Percentiles rank a stretch among this genome's conserved stretches.
These are phyloP conservation scores for Dinomys branickii DNA, from an alignment of 2,113 vertebrate species.

Conservation along the genomic window DNA sequence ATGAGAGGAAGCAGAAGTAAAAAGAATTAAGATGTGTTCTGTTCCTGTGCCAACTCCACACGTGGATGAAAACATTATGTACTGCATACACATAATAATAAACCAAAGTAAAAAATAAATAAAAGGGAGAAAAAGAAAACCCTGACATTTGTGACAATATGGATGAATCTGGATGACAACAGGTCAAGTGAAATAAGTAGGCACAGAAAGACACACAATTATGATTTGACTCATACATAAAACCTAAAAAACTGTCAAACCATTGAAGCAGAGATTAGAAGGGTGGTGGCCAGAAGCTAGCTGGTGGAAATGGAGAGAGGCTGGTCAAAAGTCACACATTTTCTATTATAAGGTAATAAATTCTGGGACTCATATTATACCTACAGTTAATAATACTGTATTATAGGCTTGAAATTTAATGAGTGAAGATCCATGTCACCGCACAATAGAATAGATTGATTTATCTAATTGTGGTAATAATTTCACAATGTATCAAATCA, in stretches of 20 bases:
- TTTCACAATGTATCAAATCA: neutral
- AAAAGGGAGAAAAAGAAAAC: neutral
- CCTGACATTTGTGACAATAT: neutral
- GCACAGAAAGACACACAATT: neutral
- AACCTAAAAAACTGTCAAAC: neutral
- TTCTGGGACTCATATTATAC: neutral
- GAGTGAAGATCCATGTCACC: neutral
- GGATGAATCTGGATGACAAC: neutral
- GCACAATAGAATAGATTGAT: neutral
- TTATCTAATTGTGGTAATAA: neutral
- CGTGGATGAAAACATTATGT: neutral
- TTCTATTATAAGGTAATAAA: neutral
- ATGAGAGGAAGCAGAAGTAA: neutral
- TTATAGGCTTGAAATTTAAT: neutral
- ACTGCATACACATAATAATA: neutral
- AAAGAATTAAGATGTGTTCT: neutral
- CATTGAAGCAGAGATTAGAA: neutral
- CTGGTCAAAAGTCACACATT: neutral
- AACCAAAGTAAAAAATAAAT: neutral
- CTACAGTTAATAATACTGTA: neutral
- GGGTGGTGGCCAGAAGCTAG: no score
- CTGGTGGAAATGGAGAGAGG: neutral
- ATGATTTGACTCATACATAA: neutral
- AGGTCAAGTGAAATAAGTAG: neutral
- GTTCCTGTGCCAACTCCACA: neutral